Evolutionary conservation across 2,888 invertebrate genomes (phyloP).

Genomic region (Boloria selene): DNA sequence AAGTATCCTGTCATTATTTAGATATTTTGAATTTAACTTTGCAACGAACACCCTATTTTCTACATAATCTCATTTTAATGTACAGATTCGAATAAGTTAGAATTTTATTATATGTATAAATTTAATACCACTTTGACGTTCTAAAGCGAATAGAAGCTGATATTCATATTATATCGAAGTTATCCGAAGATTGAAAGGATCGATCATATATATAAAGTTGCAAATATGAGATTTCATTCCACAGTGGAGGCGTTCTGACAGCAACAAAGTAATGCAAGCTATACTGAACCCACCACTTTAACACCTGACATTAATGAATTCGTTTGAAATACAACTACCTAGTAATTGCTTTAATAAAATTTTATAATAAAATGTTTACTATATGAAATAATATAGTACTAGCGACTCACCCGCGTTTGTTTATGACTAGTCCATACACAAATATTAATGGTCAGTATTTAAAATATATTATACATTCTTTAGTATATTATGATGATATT

Average conservation of each 20-base stretch:
- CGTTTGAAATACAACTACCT: not conserved
- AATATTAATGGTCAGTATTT: too few species aligned
- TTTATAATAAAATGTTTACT: too few species aligned
- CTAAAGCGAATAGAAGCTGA: conserved; percentile 39
- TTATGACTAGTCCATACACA: too few species aligned
- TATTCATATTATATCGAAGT: conserved; percentile 11
- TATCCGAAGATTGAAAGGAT: conserved; percentile 25
- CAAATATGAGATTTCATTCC: conserved; percentile 21
- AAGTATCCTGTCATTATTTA: too few species aligned
- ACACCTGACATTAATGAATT: not conserved
- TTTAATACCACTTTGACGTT: not conserved
- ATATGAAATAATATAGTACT: too few species aligned
- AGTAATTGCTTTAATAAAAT: too few species aligned
- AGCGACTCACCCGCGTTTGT: too few species aligned
- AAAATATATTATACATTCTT: too few species aligned
- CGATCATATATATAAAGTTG: conserved; percentile 22
- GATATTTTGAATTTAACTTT: too few species aligned
- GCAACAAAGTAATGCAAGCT: conserved; percentile 17
- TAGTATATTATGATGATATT: too few species aligned
- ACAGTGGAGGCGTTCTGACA: conserved; percentile 9
- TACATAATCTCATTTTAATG: too few species aligned
- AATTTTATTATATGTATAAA: not conserved
- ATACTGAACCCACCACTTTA: conserved; percentile 4
- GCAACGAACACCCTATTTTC: too few species aligned
- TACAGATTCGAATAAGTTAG: not conserved